Evolutionary conservation across 37 sponge, comb jelly and placozoan genomes (phyloP).

Genomic region (Spongia lamella): DNA sequence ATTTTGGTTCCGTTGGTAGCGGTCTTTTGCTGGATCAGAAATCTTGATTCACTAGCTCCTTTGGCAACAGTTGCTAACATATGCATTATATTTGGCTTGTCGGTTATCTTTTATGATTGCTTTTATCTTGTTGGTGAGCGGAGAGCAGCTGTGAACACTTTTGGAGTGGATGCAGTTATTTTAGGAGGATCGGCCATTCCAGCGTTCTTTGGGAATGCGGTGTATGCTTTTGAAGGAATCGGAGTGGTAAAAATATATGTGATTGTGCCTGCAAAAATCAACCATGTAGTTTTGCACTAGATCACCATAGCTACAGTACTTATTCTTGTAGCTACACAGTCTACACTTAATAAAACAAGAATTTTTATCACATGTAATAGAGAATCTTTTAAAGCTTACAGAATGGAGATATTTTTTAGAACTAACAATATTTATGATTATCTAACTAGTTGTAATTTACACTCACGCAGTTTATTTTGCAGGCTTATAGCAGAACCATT

Average conservation of each 20-base stretch:
- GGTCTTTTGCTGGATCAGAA: constrained; percentile 75
- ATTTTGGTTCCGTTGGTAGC: constrained; percentile 63
- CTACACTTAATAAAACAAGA: too few relatives aligned
- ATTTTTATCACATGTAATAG: too few relatives aligned
- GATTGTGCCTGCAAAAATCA: too few relatives aligned
- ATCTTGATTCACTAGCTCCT: constrained; percentile 72
- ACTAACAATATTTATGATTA: too few relatives aligned
- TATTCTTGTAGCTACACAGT: too few relatives aligned
- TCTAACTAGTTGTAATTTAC: too few relatives aligned
- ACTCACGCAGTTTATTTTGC: too few relatives aligned
- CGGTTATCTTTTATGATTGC: constrained; percentile 30
- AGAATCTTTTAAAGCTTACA: too few relatives aligned
- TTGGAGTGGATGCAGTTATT: background rate
- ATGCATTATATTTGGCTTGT: constrained; percentile 59
- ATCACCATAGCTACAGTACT: too few relatives aligned
- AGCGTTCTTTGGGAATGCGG: constrained; percentile 85
- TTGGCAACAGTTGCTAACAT: constrained; percentile 82
- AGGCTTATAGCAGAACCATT: too few relatives aligned
- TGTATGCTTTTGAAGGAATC: constrained; percentile 92
- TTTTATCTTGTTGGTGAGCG: constrained; percentile 22
- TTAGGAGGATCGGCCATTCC: background rate
- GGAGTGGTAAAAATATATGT: constrained; percentile 57
- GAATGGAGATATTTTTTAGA: too few relatives aligned
- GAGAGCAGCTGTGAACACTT: constrained; percentile 13
- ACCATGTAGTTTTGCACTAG: too few relatives aligned